Evolutionary conservation across 2,888 invertebrate genomes (phyloP), one percentile per base, ranked within the genome.

Genomic region (Onchidella celtica): DNA sequence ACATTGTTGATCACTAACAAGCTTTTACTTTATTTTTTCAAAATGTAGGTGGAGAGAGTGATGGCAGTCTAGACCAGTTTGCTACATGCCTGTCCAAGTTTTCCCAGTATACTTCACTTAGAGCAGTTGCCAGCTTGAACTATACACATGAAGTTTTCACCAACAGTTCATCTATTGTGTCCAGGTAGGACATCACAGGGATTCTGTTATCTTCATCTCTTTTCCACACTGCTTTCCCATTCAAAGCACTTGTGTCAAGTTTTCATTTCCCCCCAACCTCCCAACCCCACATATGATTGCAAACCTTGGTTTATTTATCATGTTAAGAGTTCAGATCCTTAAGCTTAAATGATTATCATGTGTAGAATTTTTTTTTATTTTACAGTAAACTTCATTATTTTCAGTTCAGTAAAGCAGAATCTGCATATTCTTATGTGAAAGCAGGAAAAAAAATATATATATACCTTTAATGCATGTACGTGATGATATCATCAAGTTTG

Each of bases 61-160:
- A 82, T 21, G 86, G 88, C 81, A 93, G 93, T 14, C 85, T 94
- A 77, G 92, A 93, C 38, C 92, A 96, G 70, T 98, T 98, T 94
- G 95, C 96, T 80, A 96, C 97, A 89, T 97, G 97, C 94, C 94
- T 98, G 76, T 96, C 96, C 0, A 97, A 97, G 91, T 97, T 97
- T 93, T 97, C 97, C 0, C 94, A 96, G 68, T 97, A 96, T 92
- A 96, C 95, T 86, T 95, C 96, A 24, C 94, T 98, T 85, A 95
- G 96, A 17, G 96, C 97, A 27, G 94, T 98, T 9, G 97, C 98
- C 3, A 97, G 97, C 4, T 94, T 98, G 3, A 97, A 97, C 87
- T 98, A 98, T 93, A 97, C 97, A 85, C 96, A 96, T 90, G 98
- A 98, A 93, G 95, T 97, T 76, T 96, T 97, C 92, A 97, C 96